phyloP scores from a whole-genome alignment of 2,888 invertebrate species.

The Diabrotica balteata region DNA sequence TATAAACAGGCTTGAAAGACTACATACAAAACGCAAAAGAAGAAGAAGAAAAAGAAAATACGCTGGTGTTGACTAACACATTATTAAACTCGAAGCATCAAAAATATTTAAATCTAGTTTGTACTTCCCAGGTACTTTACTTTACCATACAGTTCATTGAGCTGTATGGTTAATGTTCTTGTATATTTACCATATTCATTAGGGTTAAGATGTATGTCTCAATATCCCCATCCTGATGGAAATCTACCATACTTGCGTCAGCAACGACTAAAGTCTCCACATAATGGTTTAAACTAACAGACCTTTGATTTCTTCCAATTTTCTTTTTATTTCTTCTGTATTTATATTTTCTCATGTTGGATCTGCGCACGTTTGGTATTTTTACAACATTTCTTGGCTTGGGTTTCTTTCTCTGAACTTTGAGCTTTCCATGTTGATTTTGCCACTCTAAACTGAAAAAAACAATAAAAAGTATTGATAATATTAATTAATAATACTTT shows the following conservation, averaged over 20 bases:
- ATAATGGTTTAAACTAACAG: slow-evolving; percentile 77
- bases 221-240: slow-evolving; percentile 81
- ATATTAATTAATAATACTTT: neutral
- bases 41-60: too few species aligned
- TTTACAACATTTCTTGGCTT: slow-evolving; percentile 49
- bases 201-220: slow-evolving; percentile 88
- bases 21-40: too few species aligned
- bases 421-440: slow-evolving; percentile 60
- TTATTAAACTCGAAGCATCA: too few species aligned
- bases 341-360: slow-evolving; percentile 57
- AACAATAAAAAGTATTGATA: neutral
- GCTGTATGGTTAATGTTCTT: too few species aligned
- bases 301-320: slow-evolving; percentile 61
- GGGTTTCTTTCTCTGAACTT: slow-evolving; percentile 60
- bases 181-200: slow-evolving; percentile 82
- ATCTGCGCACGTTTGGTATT: slow-evolving; percentile 54
- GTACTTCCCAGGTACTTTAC: too few species aligned
- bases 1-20: too few species aligned
- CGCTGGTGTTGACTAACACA: too few species aligned
- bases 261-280: slow-evolving; percentile 90
- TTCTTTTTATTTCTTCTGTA: slow-evolving; percentile 46
- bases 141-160: too few species aligned
- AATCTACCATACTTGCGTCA: slow-evolving; percentile 85
- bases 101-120: too few species aligned
- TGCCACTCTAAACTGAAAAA: slow-evolving; percentile 68